Evolutionary conservation across 1,140 invertebrate genomes (phyloP).

Genomic region (Brachionus rotundiformis): DNA sequence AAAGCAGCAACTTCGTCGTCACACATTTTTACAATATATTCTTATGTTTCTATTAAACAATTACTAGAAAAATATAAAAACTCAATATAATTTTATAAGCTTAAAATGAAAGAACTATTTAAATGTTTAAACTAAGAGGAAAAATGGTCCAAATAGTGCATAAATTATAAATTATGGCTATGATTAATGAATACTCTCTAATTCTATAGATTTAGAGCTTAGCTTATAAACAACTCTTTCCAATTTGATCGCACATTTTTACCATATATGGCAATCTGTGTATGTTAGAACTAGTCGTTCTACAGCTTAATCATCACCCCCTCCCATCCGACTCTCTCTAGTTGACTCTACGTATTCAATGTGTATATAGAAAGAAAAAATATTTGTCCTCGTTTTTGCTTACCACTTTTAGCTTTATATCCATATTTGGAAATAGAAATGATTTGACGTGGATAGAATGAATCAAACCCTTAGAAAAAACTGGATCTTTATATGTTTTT

Average conservation of each 20-base stretch:
- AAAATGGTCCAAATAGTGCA: conserved; percentile 7
- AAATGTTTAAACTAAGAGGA: conserved; percentile 1
- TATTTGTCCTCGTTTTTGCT: conserved; percentile 18
- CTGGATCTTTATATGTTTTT: conserved; percentile 11
- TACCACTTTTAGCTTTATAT: background rate
- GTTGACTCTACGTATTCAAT: background rate
- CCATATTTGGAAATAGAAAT: conserved; percentile 9
- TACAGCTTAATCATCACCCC: background rate
- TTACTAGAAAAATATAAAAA: conserved; percentile 23
- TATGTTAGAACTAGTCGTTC: background rate
- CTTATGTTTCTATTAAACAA: background rate
- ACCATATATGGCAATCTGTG: background rate
- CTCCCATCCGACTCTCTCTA: background rate
- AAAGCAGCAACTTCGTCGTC: conserved; percentile 82
- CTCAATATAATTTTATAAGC: conserved; percentile 21
- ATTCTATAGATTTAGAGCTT: conserved; percentile 3
- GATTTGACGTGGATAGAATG: conserved; percentile 13
- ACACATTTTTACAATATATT: conserved; percentile 71
- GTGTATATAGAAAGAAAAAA: background rate
- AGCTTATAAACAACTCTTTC: background rate
- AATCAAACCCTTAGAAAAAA: background rate
- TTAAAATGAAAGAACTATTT: conserved; percentile 17
- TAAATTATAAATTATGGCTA: conserved; percentile 22
- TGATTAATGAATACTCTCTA: conserved; percentile 15
- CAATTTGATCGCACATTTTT: background rate